Conservation (phyloP, 1,140 invertebrate species). For the Thalassaphorura encarpata region DNA sequence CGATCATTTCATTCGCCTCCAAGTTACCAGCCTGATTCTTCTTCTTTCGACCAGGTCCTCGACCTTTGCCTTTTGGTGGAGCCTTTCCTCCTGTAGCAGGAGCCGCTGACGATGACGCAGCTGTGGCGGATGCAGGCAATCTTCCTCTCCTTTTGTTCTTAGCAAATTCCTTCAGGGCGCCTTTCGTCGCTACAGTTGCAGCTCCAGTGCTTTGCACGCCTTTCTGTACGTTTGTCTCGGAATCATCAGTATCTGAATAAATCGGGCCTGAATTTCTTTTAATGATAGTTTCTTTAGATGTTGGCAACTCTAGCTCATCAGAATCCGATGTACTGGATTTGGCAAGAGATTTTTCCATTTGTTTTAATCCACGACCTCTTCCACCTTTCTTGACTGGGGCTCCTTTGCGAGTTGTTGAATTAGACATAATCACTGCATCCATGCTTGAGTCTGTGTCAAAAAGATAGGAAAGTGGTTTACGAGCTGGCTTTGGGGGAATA, state of each 20-base stretch:
- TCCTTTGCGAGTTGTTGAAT: not conserved
- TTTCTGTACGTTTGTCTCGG: no score
- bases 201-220: no score
- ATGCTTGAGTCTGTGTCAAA: slow-evolving; percentile 30
- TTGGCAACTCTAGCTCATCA: slow-evolving; percentile 26
- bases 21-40: slow-evolving; percentile 19
- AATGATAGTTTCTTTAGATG: not conserved
- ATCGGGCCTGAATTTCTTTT: slow-evolving; percentile 41
- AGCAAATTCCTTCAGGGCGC: slow-evolving; percentile 68
- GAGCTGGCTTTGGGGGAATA: not conserved
- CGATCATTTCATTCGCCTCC: slow-evolving; percentile 64
- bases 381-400: not conserved
- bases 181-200: slow-evolving; percentile 56
- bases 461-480: slow-evolving; percentile 23
- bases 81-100: not conserved
- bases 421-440: slow-evolving; percentile 31
- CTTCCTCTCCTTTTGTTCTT: slow-evolving; percentile 33
- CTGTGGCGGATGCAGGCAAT: slow-evolving; percentile 34
- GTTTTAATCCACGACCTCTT: slow-evolving; percentile 18
- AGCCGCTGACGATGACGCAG: slow-evolving; percentile 35
- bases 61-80: slow-evolving; percentile 38
- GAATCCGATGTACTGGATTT: slow-evolving; percentile 26
- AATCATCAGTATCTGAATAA: slow-evolving; percentile 64
- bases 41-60: slow-evolving; percentile 44
- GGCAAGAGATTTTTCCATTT: slow-evolving; percentile 19